Conservation (phyloP, 1,140 invertebrate genomes). For the Drosophila kanapiae region DNA sequence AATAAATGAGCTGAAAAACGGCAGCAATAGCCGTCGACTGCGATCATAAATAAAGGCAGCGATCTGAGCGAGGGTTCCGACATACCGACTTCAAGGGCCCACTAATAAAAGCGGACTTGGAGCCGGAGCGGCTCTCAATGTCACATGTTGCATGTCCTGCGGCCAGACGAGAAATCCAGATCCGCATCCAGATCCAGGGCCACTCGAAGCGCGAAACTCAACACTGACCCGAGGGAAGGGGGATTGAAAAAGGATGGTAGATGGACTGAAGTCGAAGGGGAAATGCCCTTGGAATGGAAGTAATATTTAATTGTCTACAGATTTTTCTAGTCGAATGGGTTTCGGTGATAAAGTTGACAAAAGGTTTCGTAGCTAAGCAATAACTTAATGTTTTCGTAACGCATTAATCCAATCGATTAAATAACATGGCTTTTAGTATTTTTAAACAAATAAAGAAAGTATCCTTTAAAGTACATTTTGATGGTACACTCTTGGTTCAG, state of each 20-base stretch:
- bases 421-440: not conserved
- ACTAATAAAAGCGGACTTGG: conserved; percentile 27
- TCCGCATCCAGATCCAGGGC: conserved; percentile 48
- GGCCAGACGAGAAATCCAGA: conserved; percentile 33
- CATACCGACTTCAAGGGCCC: conserved; percentile 13
- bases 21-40: conserved; percentile 24
- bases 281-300: conserved; percentile 23
- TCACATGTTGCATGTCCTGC: conserved; percentile 82
- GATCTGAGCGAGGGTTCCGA: conserved; percentile 20
- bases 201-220: conserved; percentile 81
- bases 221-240: conserved; percentile 54
- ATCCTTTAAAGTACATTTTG: not conserved
- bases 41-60: conserved; percentile 52
- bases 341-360: conserved; percentile 3
- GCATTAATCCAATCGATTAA: conserved; percentile 6
- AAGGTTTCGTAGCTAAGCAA: conserved; percentile 4
- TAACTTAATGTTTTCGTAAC: conserved; percentile 17
- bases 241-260: not conserved
- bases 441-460: not conserved
- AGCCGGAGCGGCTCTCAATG: conserved; percentile 63
- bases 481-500: not conserved
- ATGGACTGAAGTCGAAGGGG: conserved; percentile 9
- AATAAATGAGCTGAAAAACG: conserved; percentile 80
- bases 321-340: conserved; percentile 22
- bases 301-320: not conserved